phyloP scores from a whole-genome alignment of 2,888 invertebrate species.

The Pachycephus smyrnensis region DNA sequence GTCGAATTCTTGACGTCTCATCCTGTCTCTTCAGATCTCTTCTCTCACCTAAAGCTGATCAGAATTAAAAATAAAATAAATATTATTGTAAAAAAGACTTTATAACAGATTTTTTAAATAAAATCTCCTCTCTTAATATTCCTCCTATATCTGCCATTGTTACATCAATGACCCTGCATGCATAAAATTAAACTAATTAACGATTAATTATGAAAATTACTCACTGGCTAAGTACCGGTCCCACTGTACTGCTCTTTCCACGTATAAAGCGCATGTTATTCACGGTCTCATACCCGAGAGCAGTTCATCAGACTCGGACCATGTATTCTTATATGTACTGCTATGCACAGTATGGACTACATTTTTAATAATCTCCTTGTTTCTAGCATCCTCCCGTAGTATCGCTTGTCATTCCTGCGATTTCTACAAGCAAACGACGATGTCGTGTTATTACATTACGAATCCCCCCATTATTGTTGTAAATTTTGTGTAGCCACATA shows the following conservation, averaged over 20 bases:
- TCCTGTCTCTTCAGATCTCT: slow-evolving; percentile 9
- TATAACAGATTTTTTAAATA: background rate
- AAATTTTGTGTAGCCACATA: background rate
- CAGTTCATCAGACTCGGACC: slow-evolving; percentile 27
- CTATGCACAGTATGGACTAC: slow-evolving; percentile 30
- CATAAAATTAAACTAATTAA: background rate
- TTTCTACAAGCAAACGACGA: slow-evolving; percentile 22
- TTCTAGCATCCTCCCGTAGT: slow-evolving; percentile 5
- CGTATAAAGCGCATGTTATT: slow-evolving; percentile 42
- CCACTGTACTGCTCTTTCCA: slow-evolving; percentile 35
- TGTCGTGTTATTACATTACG: slow-evolving; percentile 1
- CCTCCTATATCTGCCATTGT: background rate
- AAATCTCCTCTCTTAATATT: background rate
- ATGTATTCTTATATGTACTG: slow-evolving; percentile 23
- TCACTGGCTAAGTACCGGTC: slow-evolving; percentile 37
- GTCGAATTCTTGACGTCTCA: slow-evolving; percentile 30
- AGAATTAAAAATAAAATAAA: background rate
- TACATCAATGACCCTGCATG: background rate
- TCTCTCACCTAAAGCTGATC: background rate
- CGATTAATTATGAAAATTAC: slow-evolving; percentile 32
- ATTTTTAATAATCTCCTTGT: slow-evolving; percentile 29
- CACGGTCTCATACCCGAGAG: slow-evolving; percentile 55
- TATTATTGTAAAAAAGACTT: background rate
- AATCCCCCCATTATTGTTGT: background rate
- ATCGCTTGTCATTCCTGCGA: slow-evolving; percentile 25